A percentile compares a stretch with the other conserved stretches of the same genome.
Conservation (phyloP, 2,113 vertebrate species). For the Tonatia bakeri region DNA sequence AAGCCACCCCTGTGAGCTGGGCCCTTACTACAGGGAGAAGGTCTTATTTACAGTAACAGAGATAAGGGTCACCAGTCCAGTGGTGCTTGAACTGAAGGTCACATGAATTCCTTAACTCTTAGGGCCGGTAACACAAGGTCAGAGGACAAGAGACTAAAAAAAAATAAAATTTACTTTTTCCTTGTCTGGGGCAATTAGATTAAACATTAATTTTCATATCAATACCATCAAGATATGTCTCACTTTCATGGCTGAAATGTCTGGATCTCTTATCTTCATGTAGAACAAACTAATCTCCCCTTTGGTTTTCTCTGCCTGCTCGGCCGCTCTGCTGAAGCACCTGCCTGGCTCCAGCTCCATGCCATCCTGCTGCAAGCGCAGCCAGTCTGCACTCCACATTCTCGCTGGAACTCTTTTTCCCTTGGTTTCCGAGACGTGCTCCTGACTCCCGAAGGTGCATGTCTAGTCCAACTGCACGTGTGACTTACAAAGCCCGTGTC, state of each 20-base stretch:
- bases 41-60: not conserved
- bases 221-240: not conserved
- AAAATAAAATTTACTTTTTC: not conserved
- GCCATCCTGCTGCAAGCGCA: not conserved
- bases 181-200: not conserved
- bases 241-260: not conserved
- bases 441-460: not conserved
- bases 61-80: not conserved
- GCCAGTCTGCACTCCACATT: not conserved
- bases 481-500: not conserved
- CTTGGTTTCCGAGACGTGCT: not conserved
- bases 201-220: not conserved
- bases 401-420: not conserved
- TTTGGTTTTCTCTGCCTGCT: not conserved
- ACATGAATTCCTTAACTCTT: not conserved
- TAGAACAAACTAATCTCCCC: not conserved
- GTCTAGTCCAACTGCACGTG: not conserved
- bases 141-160: not conserved
- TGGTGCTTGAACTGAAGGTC: not conserved
- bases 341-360: not conserved
- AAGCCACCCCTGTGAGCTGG: not conserved
- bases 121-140: no score
- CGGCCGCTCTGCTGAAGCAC: not conserved
- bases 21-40: not conserved
- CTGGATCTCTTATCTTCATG: not conserved